Evolutionary conservation across 2,888 invertebrate species (phyloP).

Genomic region (Pollenia labialis): DNA sequence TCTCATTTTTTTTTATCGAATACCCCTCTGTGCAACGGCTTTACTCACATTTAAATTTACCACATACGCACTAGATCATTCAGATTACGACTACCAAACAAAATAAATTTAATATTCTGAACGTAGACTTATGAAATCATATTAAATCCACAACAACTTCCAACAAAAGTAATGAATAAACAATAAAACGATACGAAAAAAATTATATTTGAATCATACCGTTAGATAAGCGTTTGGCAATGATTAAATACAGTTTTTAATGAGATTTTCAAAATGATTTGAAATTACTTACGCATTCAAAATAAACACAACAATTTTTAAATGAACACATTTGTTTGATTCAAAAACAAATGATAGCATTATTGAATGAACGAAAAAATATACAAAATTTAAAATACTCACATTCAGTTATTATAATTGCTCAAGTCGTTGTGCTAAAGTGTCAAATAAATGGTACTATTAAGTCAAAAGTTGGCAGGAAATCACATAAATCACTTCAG

Average conservation of each 20-base stretch:
- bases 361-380: not conserved
- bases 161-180: not conserved
- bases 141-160: not conserved
- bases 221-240: slow-evolving; percentile 52
- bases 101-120: slow-evolving; percentile 25
- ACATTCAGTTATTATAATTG: not conserved
- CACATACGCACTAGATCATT: not conserved
- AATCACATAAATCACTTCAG: slow-evolving; percentile 54
- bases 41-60: not conserved
- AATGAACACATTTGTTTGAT: too few species aligned
- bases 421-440: slow-evolving; percentile 26
- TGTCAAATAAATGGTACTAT: slow-evolving; percentile 52
- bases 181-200: not conserved
- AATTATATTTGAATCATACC: slow-evolving; percentile 48
- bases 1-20: too few species aligned
- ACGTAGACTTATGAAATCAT: slow-evolving; percentile 29
- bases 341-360: not conserved
- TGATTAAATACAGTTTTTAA: slow-evolving; percentile 47
- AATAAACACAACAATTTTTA: not conserved
- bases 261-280: slow-evolving; percentile 38
- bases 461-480: slow-evolving; percentile 60
- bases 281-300: not conserved
- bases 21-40: too few species aligned
- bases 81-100: not conserved
- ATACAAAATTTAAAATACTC: slow-evolving; percentile 10